These are phyloP conservation scores for Festucalex cinctus DNA, from an alignment of 2,113 vertebrate genomes.

Conservation along the genomic window DNA sequence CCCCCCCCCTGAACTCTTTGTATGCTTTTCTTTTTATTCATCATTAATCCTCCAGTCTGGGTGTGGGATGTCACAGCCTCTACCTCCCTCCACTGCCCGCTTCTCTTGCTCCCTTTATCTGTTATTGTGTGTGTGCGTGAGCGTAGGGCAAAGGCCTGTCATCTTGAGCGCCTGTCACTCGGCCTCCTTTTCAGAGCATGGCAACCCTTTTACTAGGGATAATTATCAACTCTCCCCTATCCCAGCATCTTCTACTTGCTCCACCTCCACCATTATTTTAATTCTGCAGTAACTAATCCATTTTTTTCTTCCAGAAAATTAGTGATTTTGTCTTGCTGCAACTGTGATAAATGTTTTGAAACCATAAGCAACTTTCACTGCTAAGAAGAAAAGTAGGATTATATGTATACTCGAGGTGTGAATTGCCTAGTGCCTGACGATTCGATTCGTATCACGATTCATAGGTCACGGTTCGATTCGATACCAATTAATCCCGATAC, in stretches of 20 bases:
- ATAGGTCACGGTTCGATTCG: no score
- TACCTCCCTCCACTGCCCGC: conserved; percentile 43
- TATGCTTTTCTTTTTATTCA: conserved; percentile 61
- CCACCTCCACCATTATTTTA: conserved; percentile 1
- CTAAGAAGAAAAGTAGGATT: no score
- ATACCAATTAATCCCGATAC: no score
- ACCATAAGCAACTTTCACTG: no score
- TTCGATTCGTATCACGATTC: no score
- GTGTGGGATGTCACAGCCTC: conserved; percentile 52
- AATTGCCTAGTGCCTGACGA: no score
- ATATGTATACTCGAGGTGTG: no score
- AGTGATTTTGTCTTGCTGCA: neutral
- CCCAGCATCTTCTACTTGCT: neutral
- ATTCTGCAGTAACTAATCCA: neutral
- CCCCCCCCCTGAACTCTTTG: conserved; percentile 27
- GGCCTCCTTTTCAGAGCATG: conserved; percentile 32
- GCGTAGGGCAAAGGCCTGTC: conserved; percentile 41
- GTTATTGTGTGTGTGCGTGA: conserved; percentile 27
- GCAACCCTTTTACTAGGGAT: conserved; percentile 41
- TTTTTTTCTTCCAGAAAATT: neutral
- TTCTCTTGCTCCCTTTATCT: conserved; percentile 22
- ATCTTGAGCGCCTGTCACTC: conserved; percentile 40
- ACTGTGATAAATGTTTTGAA: neutral
- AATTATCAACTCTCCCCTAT: conserved; percentile 25
- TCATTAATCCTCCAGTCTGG: conserved; percentile 65